Evolutionary conservation across 2,797 vertebrate species (phyloP).

Genomic region (Lepilemur ruficaudatus): DNA sequence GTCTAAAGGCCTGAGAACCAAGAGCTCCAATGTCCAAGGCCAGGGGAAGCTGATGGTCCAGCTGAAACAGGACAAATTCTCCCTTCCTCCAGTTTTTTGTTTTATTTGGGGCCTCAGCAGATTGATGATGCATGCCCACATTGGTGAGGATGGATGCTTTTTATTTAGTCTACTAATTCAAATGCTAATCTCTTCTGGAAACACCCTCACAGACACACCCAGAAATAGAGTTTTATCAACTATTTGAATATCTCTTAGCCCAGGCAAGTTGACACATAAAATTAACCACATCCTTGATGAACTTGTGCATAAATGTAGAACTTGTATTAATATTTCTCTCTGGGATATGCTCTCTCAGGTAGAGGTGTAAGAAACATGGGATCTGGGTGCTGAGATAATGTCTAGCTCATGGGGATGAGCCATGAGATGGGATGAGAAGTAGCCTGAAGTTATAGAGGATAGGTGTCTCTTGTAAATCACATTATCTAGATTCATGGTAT

Average conservation of each 20-base stretch:
- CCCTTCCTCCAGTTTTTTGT: background rate
- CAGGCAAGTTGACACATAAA: background rate
- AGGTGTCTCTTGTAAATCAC: background rate
- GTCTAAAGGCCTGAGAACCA: background rate
- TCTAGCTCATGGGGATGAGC: background rate
- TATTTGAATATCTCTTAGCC: background rate
- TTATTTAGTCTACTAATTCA: background rate
- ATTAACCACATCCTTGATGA: background rate
- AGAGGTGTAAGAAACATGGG: background rate
- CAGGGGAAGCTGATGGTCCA: background rate
- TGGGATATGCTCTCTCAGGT: background rate
- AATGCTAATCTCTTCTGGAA: background rate
- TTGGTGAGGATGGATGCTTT: background rate
- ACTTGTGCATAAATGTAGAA: background rate
- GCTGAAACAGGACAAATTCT: background rate
- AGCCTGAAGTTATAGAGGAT: background rate
- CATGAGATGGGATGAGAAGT: background rate
- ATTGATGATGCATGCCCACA: background rate
- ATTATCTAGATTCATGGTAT: background rate
- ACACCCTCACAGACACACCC: background rate
- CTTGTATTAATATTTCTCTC: background rate
- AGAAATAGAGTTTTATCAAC: background rate
- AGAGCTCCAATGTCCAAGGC: background rate
- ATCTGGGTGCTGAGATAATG: background rate
- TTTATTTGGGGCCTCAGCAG: background rate